These are phyloP conservation scores for Limanda limanda DNA, from an alignment of 2,113 vertebrate genomes.

Conservation along the genomic window DNA sequence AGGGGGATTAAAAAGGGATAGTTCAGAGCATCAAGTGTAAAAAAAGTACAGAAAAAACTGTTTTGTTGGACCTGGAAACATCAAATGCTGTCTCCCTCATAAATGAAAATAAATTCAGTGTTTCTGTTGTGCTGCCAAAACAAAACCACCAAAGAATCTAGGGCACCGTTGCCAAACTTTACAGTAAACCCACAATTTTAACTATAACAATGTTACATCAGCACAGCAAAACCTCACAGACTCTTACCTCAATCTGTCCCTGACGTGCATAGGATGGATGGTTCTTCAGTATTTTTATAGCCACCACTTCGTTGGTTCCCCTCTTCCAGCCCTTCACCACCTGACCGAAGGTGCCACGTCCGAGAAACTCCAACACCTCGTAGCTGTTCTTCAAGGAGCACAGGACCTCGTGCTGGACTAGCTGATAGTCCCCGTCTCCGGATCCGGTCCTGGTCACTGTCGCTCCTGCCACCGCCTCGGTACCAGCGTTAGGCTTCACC, in stretches of 20 bases:
- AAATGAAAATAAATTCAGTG: no score
- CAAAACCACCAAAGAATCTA: not conserved
- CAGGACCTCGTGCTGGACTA: slow-evolving; percentile 95
- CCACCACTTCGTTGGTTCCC: slow-evolving; percentile 94
- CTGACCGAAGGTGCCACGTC: slow-evolving; percentile 97
- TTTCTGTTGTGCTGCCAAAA: no score
- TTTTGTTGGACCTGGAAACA: no score
- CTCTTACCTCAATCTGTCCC: slow-evolving; percentile 92
- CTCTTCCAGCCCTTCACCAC: slow-evolving; percentile 98
- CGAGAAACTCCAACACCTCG: slow-evolving; percentile 96
- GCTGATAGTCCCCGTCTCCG: slow-evolving; percentile 93
- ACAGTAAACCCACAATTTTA: not conserved
- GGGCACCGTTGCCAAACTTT: not conserved
- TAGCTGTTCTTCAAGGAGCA: slow-evolving; percentile 96
- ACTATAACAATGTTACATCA: not conserved
- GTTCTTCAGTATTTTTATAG: slow-evolving; percentile 97
- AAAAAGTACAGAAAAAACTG: not conserved
- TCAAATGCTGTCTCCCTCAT: no score
- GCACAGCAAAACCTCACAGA: not conserved
- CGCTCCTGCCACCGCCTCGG: slow-evolving; percentile 72
- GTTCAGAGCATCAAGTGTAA: no score
- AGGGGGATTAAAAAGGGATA: no score
- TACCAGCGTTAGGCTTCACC: slow-evolving; percentile 28
- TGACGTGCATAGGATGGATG: slow-evolving; percentile 98
- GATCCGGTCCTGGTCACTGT: slow-evolving; percentile 67